Evolutionary conservation across 2,888 invertebrate genomes (phyloP), one percentile per base, ranked within the genome.

Genomic region (Xanthorhoe designata): DNA sequence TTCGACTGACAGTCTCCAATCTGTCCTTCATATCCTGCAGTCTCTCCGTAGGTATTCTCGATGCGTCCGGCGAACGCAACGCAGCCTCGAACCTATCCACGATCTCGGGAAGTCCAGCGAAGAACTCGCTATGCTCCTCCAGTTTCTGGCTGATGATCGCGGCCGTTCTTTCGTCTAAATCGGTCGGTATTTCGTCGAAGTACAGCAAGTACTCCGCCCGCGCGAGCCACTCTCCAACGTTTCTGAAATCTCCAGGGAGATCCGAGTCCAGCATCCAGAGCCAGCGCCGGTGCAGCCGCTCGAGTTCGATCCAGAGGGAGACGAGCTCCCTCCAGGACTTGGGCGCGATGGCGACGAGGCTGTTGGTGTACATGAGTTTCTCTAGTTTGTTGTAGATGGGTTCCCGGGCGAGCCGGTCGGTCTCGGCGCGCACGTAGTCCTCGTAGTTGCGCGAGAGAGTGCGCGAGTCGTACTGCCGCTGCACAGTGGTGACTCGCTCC

Each of bases 71-170:
- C 38, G 96, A 95, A 69, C 94, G 94, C 79, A 96, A 95, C 52
- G 96, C 96, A 72, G 95, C 95, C 74, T 96, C 95, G 82, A 98
- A 98, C 86, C 96, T 96, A 65, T 96, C 95, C 75, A 96, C 93
- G 71, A 98, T 95, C 49, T 95, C 94, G 13, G 98, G 97, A 72
- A 98, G 91, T 75, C 98, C 97, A 65, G 96, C 95, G 89, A 99
- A 99, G 94, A 98, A 98, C 70, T 95, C 94, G 87, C 97, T 97
- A 82, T 98, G 98, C 83, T 98, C 98, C 83, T 98, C 97, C 69
- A 98, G 90, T 89, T 98, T 98, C 80, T 96, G 95, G 80, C 98
- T 98, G 71, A 98, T 97, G 64, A 98, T 95, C 19, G 96, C 96
- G 24, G 98, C 98, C 47, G 98, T 97, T 87, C 97, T 97, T 89